Conservation (phyloP, 64 coral and sea anemone genomes). For the Cladopsammia gracilis region DNA sequence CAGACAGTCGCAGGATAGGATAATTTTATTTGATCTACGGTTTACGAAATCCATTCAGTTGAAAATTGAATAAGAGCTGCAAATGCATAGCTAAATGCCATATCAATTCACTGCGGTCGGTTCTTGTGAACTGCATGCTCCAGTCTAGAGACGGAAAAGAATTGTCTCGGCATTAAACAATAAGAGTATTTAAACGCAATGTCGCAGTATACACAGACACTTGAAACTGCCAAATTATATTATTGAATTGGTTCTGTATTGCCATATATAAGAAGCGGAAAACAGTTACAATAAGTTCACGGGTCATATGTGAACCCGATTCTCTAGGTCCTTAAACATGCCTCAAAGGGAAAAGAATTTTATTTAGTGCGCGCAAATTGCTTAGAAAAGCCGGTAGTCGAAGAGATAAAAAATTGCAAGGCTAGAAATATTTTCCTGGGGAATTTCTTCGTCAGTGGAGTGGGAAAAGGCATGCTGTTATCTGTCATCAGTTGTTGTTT, state of each 20-base stretch:
- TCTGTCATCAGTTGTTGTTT: constrained; percentile 40
- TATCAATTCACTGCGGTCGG: neutral
- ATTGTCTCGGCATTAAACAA: neutral
- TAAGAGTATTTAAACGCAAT: neutral
- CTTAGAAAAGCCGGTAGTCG: neutral
- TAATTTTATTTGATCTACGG: too few relatives aligned
- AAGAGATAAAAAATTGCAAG: neutral
- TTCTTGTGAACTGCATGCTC: too few relatives aligned
- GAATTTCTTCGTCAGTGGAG: constrained; percentile 7
- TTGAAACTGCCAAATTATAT: neutral
- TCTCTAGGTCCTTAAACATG: too few relatives aligned
- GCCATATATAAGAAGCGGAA: neutral
- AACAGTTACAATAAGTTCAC: constrained; percentile 25
- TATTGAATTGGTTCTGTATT: constrained; percentile 23
- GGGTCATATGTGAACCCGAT: neutral
- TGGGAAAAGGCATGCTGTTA: constrained; percentile 32
- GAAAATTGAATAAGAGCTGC: neutral
- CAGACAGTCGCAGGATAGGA: too few relatives aligned
- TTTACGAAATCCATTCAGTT: neutral
- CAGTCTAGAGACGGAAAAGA: neutral
- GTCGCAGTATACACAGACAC: neutral
- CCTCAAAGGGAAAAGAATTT: too few relatives aligned
- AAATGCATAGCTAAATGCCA: neutral
- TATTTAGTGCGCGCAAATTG: neutral
- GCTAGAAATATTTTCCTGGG: neutral